Evolutionary conservation across 2,113 vertebrate species (phyloP), one percentile per base, ranked within the genome.

Genomic region (Psammodynastes pulverulentus): DNA sequence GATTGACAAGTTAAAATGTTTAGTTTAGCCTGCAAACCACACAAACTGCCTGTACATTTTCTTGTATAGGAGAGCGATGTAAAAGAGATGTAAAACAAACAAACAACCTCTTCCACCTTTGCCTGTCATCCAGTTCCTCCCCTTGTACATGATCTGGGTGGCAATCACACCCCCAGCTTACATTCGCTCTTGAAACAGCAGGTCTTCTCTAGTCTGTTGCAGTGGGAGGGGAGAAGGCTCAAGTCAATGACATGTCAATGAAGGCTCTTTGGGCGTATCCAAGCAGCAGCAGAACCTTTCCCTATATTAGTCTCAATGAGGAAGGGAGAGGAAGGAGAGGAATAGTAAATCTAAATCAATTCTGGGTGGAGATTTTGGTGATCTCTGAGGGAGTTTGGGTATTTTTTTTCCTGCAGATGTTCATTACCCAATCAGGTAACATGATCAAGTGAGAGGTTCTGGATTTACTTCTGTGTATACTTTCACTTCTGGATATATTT

Each of bases 1-100:
- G 98, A 98, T 94, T 98, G 98, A 98, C 98, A 98, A 96, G 96
- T 96, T 96, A 97, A 98, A 98, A 98, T 97, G 97, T 97, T 98
- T 98, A 97, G 97, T 97, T 98, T 97, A 98, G 97, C 94, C 96
- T 93, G 96, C 92, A 92, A 94, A 95, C 96, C 95, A 84, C 93
- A 96, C 96, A 98, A 98, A 97, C 96, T 96, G 94, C 96, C 95
- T 96, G 95, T 96, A 97, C 97, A 96, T 98, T 97, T 95, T 97
- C 95, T 95, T 96, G 96, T 45, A 95, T 52, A 21, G 94, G 94
- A 96, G 97, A 96, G 95, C 95, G 93, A 95, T 94, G 96, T 95
- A 97, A 97, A 96, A 96, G 95, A 96, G 94, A 95, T 95, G 96
- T 95, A 97, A 97, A 96, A 97, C 97, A 98, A 98, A 97, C 96